Conservation (phyloP, 2,888 invertebrate genomes). For the Rutpela maculata region DNA sequence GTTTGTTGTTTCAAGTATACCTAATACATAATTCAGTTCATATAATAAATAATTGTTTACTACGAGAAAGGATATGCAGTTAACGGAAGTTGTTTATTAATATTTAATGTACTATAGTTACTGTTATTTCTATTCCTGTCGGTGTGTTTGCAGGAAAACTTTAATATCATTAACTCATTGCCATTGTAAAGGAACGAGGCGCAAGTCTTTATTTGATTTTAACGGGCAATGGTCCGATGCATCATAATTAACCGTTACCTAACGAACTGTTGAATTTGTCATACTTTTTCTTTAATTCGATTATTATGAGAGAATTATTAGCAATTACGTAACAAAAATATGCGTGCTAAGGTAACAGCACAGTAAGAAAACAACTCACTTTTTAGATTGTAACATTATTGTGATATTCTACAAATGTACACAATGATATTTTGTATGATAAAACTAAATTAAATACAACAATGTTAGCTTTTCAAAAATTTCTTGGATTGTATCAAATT, state of each 20-base stretch:
- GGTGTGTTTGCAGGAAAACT: background rate
- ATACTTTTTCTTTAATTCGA: background rate
- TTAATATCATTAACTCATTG: background rate
- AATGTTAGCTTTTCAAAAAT: no score
- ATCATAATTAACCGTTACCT: background rate
- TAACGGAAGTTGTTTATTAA: slow-evolving; percentile 28
- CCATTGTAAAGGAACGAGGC: background rate
- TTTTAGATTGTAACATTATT: no score
- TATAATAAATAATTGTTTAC: background rate
- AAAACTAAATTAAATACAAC: no score
- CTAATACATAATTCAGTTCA: background rate
- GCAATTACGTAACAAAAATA: background rate
- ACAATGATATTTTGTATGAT: no score
- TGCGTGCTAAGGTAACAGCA: background rate
- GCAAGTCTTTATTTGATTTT: background rate
- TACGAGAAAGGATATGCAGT: slow-evolving; percentile 22
- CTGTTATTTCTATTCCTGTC: slow-evolving; percentile 14
- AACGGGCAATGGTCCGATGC: background rate
- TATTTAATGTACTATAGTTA: slow-evolving; percentile 20
- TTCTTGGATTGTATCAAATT: no score
- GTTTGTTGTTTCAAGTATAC: background rate
- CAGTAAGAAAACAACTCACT: no score
- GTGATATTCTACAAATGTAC: no score
- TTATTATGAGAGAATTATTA: background rate
- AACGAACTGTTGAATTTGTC: background rate